A percentile compares a stretch with the other conserved stretches of the same genome.
These are phyloP conservation scores for Apodemus agrarius DNA, from an alignment of 2,797 vertebrate species.

Conservation along the genomic window DNA sequence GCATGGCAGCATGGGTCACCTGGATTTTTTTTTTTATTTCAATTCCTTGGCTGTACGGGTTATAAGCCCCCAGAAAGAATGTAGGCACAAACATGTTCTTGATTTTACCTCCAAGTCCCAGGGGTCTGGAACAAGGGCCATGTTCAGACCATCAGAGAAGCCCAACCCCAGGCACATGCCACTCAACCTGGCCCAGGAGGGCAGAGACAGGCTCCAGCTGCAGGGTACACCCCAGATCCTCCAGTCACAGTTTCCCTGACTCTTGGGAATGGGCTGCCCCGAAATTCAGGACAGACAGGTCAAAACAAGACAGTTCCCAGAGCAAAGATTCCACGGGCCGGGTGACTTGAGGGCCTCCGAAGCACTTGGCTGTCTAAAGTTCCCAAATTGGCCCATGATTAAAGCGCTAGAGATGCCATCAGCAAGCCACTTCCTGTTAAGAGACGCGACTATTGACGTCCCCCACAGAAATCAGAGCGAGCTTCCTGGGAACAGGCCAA, in stretches of 20 bases:
- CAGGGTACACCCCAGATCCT: not conserved
- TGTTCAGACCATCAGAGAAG: constrained; percentile 36
- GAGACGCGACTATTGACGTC: not conserved
- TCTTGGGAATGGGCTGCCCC: not conserved
- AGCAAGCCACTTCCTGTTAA: not conserved
- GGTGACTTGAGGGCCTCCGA: not conserved
- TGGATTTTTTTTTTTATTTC: not conserved
- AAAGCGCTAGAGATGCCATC: not conserved
- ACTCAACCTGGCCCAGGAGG: not conserved
- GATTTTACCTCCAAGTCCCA: not conserved
- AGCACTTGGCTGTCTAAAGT: not conserved
- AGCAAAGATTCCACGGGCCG: not conserved
- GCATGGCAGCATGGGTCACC: accelerated
- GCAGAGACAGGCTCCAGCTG: not conserved
- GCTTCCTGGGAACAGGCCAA: not conserved
- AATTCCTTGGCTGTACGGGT: not conserved
- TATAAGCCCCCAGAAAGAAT: not conserved
- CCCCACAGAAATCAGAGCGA: not conserved
- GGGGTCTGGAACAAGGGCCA: constrained; percentile 37
- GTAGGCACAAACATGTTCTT: not conserved
- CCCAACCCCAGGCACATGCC: constrained; percentile 3
- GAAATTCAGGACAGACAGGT: not conserved
- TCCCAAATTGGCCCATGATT: not conserved
- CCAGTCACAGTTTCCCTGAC: not conserved
- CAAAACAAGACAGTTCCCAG: not conserved